A percentile compares a stretch with the other conserved stretches of the same genome.
Conservation (phyloP, 2,888 invertebrate genomes). For the Zaprionus lineosus region DNA sequence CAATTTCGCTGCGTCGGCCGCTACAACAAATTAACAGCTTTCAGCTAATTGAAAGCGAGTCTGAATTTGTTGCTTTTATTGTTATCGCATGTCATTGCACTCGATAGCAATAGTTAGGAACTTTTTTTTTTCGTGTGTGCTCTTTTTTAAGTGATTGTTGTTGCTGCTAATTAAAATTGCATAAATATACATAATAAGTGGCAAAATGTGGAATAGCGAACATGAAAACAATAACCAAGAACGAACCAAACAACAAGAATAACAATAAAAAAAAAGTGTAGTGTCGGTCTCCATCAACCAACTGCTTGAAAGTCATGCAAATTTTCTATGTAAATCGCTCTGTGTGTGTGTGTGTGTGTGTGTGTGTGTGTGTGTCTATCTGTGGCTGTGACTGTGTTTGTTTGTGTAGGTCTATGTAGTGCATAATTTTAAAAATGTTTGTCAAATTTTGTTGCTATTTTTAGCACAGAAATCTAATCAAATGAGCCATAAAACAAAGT, state of each 20-base stretch:
- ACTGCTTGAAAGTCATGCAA: constrained; percentile 35
- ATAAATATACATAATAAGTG: constrained; percentile 45
- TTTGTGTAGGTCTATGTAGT: too few species aligned
- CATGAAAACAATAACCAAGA: constrained; percentile 28
- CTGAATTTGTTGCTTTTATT: constrained; percentile 14
- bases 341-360: not conserved
- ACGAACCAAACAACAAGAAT: too few species aligned
- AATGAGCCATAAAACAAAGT: constrained; percentile 22
- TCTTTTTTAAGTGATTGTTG: constrained; percentile 1
- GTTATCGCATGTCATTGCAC: constrained; percentile 61
- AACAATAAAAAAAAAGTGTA: constrained; percentile 14
- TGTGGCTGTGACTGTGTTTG: too few species aligned
- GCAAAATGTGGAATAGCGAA: constrained; percentile 12
- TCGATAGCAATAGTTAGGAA: constrained; percentile 34
- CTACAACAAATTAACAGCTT: constrained; percentile 41
- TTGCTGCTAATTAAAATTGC: constrained; percentile 37
- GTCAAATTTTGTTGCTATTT: constrained; percentile 19
- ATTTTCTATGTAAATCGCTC: not conserved
- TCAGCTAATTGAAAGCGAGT: constrained; percentile 63
- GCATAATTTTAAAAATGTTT: not conserved
- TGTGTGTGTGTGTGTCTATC: constrained; percentile 12
- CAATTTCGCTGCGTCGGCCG: constrained; percentile 29
- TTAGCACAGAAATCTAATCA: constrained; percentile 33
- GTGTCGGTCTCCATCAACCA: constrained; percentile 7
- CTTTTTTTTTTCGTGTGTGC: not conserved